phyloP scores from a whole-genome alignment of 2,888 invertebrate species.

The Lydus trimaculatus region DNA sequence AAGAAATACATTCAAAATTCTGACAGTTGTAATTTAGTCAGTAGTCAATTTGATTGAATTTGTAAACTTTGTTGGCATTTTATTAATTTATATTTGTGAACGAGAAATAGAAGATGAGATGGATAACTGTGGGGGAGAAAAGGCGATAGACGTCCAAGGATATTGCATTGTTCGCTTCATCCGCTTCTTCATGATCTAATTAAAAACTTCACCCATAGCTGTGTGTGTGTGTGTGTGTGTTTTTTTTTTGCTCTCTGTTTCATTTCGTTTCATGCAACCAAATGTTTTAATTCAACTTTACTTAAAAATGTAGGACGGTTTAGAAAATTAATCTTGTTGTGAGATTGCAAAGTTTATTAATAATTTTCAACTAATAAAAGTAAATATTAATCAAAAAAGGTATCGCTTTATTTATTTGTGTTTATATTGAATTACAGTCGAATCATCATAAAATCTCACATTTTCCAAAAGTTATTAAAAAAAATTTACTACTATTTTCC shows the following conservation, averaged over 20 bases:
- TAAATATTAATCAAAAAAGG: neutral
- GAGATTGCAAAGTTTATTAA: neutral
- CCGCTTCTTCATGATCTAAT: neutral
- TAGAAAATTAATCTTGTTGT: neutral
- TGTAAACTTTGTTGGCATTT: neutral
- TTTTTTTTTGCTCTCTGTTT: too few species aligned
- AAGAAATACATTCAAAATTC: neutral
- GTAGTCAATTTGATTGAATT: neutral
- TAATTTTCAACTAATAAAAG: neutral
- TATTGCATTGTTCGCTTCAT: neutral
- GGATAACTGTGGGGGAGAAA: neutral
- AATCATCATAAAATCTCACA: too few species aligned
- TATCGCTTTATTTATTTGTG: neutral
- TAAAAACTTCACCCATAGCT: neutral
- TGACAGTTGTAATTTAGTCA: neutral
- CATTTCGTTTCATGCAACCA: neutral
- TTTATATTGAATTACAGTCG: too few species aligned
- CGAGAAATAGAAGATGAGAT: neutral
- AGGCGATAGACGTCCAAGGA: neutral
- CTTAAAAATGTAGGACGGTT: neutral
- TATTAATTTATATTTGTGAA: constrained; percentile 3
- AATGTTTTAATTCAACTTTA: neutral
- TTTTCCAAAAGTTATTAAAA: neutral
- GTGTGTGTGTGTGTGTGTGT: too few species aligned
- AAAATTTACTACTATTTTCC: neutral